phyloP scores from a whole-genome alignment of 2,888 invertebrate genomes.

The Augiades crinisus region DNA sequence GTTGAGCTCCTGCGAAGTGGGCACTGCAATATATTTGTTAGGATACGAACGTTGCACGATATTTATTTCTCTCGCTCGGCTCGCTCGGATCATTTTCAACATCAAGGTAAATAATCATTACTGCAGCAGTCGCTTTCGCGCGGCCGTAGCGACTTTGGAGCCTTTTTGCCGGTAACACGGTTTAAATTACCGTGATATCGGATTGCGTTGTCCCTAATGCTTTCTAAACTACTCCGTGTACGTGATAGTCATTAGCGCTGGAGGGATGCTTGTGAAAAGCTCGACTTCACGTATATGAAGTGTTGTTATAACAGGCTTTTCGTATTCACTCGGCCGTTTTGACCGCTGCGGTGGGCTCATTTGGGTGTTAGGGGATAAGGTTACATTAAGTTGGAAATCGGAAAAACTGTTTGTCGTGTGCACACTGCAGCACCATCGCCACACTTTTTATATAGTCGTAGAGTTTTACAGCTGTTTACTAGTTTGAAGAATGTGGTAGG shows the following conservation, averaged over 20 bases:
- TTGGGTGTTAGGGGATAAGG: conserved; percentile 8
- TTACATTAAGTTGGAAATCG: neutral
- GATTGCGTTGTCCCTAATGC: conserved; percentile 10
- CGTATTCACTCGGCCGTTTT: conserved; percentile 16
- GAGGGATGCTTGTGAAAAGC: conserved; percentile 25
- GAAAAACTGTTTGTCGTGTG: too few species aligned
- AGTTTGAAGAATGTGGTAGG: too few species aligned
- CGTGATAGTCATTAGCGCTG: conserved; percentile 23
- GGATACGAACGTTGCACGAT: conserved; percentile 14
- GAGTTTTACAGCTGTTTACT: too few species aligned
- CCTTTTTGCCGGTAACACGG: conserved; percentile 9
- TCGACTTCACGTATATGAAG: conserved; percentile 19
- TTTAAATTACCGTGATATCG: conserved; percentile 15
- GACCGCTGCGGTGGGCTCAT: conserved; percentile 18
- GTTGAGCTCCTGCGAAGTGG: conserved; percentile 13
- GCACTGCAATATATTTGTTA: conserved; percentile 19
- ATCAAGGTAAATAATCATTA: conserved; percentile 26
- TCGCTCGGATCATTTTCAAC: conserved; percentile 24
- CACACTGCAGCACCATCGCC: too few species aligned
- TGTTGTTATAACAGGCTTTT: conserved; percentile 18
- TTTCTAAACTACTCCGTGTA: conserved; percentile 21
- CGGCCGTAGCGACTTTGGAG: conserved; percentile 1
- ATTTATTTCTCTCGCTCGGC: conserved; percentile 16
- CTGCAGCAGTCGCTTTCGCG: conserved; percentile 22
- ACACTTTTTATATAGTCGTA: too few species aligned